Evolutionary conservation across 2,888 invertebrate species (phyloP), one percentile per base, ranked within the genome.

Genomic region (Leucoptera coffeella): DNA sequence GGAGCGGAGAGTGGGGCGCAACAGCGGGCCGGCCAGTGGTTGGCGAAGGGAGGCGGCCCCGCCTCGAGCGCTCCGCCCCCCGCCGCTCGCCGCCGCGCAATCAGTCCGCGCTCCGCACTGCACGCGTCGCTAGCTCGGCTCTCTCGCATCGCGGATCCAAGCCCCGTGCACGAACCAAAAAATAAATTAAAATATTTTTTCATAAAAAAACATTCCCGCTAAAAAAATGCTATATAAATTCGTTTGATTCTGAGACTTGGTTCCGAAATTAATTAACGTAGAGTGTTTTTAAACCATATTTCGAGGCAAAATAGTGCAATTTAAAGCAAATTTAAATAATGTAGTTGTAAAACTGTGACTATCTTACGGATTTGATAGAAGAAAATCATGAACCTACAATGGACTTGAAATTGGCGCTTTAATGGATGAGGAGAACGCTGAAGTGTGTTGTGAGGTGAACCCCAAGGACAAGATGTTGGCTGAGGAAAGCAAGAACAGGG

Each of bases 401-500:
- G n/a, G n/a, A n/a, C n/a, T n/a, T n/a, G n/a, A n/a, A n/a, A n/a
- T n/a, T n/a, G n/a, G n/a, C n/a, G n/a, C n/a, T 56, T 57, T 60
- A 50, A 65, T 67, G 67, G 67, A 65, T 64, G 65, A 62, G 62
- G 67, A 62, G 45, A 50, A 43, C 44, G 51, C 46, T 50, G 65
- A 60, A 54, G 25, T 23, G 21, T 50, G 54, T 43, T 65, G 65
- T 62, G 46, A 48, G 47, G 40, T 48, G 36, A 45, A 41, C 35
- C 32, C 34, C 30, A 56, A 50, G 34, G 57, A 51, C 48, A 67
- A 56, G 55, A 65, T 67, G 62, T 59, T 67, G 53, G 61, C 65
- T 39, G 64, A 60, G 47, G 65, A 67, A 37, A 44, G 61, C 39
- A 62, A 61, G 56, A 61, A 60, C 36, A 50, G 55, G 61, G 90